Base-by-base conservation (phyloP, 2,797 vertebrate genomes). In the Rhadinocentrus ornatus region DNA sequence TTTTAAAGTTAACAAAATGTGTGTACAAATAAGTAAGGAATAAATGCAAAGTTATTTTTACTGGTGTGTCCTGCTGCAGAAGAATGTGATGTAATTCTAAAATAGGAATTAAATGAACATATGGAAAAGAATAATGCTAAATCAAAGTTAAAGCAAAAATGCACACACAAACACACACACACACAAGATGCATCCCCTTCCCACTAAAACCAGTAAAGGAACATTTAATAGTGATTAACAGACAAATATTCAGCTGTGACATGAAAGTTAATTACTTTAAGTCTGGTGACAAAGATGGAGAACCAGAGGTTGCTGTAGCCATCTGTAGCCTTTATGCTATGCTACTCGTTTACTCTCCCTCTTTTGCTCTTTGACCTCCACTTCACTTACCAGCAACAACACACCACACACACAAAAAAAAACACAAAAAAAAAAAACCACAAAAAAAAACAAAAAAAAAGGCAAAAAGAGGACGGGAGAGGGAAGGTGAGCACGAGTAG, bases 261-360 rank as follows among this genome's bases (percentile, higher is more conserved):
- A 83, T 85, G 78, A 85, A 62, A 78, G 48, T 69, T 70, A 68
- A 82, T 56, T 72, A 34, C 70, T 71, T 74, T n/a, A 50, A 57
- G 67, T 74, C 58, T 69, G 53, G 31, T 9, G 62, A 87, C 22
- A 15, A 74, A 79, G 81, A 86, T 18, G 41, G 54, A 73, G 69
- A 80, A 53, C 24, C 1, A 26, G 70, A 72, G 75, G 82, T 80
- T 34, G 24, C 73, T 31, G 13, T 52, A 76, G 61, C 77, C 81
- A 77, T 64, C 69, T 66, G 76, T 61, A 67, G 62, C 61, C 85
- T 87, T 85, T 67, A 64, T 39, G 69, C 68, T 58, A 57, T 15
- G 2, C 61, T 72, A 54, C 68, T 78, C 77, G 80, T 85, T 77
- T 75, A 75, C 58, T 73, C 75, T 76, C 64, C 56, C 39, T 72